phyloP scores from a whole-genome alignment of 2,888 invertebrate species.

The Amblyjoppa fuscipennis region DNA sequence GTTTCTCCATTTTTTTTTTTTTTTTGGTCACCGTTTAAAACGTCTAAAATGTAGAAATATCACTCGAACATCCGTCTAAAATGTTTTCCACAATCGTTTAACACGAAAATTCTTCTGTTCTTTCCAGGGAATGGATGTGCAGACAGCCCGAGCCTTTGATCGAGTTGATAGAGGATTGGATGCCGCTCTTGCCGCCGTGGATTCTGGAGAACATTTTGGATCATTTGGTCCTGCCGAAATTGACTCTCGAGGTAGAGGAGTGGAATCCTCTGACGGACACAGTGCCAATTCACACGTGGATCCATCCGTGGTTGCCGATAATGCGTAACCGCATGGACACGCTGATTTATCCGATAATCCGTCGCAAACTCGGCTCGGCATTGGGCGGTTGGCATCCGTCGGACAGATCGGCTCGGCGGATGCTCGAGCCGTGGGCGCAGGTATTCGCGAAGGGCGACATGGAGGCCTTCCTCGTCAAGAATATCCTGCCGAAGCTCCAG shows the following conservation, averaged over 20 bases:
- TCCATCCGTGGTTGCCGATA: constrained; percentile 97
- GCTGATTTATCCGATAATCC: constrained; percentile 94
- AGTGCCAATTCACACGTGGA: constrained; percentile 98
- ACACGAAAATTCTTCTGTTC: constrained; percentile 69
- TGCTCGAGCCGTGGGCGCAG: constrained; percentile 95
- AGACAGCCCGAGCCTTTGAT: constrained; percentile 92
- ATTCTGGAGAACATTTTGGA: constrained; percentile 93
- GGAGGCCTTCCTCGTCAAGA: constrained; percentile 93
- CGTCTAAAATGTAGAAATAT: too few species aligned
- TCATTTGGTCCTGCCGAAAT: constrained; percentile 92
- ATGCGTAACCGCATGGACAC: constrained; percentile 88
- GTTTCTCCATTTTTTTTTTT: constrained; percentile 30
- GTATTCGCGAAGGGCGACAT: constrained; percentile 92
- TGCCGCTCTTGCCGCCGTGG: constrained; percentile 92
- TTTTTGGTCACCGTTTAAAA: background rate
- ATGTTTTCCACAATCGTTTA: constrained; percentile 23
- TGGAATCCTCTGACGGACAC: constrained; percentile 99
- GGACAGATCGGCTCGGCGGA: constrained; percentile 96
- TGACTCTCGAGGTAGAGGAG: constrained; percentile 91
- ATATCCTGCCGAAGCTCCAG: constrained; percentile 96
- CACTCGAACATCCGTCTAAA: too few species aligned
- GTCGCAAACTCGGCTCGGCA: constrained; percentile 95
- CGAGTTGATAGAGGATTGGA: constrained; percentile 93
- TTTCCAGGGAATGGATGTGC: constrained; percentile 91
- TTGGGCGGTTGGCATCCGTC: constrained; percentile 98